These are phyloP conservation scores for Loxodonta africana DNA, from an alignment of 2,113 vertebrate genomes.

Conservation along the genomic window DNA sequence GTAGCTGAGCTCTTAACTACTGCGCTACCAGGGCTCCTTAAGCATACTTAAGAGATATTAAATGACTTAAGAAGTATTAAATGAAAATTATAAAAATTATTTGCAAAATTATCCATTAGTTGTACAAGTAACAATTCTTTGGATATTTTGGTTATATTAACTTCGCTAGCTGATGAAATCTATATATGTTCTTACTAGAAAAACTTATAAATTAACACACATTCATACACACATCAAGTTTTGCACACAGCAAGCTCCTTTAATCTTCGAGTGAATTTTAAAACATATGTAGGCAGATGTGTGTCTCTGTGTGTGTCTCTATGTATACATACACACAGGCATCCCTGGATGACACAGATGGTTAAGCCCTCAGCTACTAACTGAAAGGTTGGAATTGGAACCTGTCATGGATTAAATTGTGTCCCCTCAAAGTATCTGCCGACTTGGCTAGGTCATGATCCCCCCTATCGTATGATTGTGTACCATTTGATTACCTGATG, in stretches of 20 bases:
- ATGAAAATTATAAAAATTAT: neutral
- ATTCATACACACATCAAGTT: neutral
- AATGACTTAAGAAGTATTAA: neutral
- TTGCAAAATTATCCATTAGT: neutral
- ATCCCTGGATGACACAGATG: no score
- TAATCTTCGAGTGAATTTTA: slow-evolving; percentile 17
- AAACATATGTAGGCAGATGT: neutral
- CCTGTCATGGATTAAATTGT: no score
- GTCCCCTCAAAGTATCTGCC: no score
- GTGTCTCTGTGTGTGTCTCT: neutral
- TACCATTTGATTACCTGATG: no score
- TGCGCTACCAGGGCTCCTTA: no score
- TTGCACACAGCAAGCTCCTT: neutral
- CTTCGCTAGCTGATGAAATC: neutral
- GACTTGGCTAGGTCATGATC: no score
- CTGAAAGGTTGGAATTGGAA: no score
- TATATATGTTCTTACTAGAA: slow-evolving; percentile 1
- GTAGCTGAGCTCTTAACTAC: no score
- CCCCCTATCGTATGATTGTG: no score
- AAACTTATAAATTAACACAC: neutral
- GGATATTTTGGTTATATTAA: neutral
- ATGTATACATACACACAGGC: no score
- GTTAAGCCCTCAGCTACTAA: no score
- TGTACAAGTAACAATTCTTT: neutral
- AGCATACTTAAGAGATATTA: neutral